These are phyloP conservation scores for Trissolcus basalis DNA, from an alignment of 1,140 invertebrate species.

Conservation along the genomic window DNA sequence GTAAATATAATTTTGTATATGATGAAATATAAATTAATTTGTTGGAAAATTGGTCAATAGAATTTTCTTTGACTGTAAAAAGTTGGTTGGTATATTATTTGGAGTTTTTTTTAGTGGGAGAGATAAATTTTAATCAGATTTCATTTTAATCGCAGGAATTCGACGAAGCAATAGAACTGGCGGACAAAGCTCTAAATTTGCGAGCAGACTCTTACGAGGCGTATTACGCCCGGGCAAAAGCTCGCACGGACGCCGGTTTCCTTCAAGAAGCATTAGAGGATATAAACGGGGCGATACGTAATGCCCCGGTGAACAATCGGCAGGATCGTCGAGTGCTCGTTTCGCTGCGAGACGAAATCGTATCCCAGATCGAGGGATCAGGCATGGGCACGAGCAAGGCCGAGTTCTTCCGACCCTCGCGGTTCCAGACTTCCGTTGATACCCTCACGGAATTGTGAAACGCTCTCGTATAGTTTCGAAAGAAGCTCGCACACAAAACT, in stretches of 20 bases:
- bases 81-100: too few relatives aligned
- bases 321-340: constrained; percentile 82
- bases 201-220: constrained; percentile 93
- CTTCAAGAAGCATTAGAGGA: constrained; percentile 81
- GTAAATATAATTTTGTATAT: too few relatives aligned
- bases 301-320: constrained; percentile 81
- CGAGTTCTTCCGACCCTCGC: constrained; percentile 42
- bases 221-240: constrained; percentile 92
- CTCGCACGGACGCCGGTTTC: constrained; percentile 83
- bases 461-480: constrained; percentile 18
- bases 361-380: constrained; percentile 68
- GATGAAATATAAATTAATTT: too few relatives aligned
- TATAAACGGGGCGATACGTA: constrained; percentile 81
- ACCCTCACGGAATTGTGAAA: constrained; percentile 76
- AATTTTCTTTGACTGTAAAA: too few relatives aligned
- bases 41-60: too few relatives aligned
- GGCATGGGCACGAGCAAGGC: constrained; percentile 67
- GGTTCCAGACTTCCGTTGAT: constrained; percentile 74
- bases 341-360: constrained; percentile 81
- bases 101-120: too few relatives aligned
- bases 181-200: constrained; percentile 87
- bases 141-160: constrained; percentile 80
- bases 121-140: too few relatives aligned
- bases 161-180: constrained; percentile 89
- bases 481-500: constrained; percentile 43